Conservation (phyloP, 2,888 invertebrate species). For the Phania funesta region DNA sequence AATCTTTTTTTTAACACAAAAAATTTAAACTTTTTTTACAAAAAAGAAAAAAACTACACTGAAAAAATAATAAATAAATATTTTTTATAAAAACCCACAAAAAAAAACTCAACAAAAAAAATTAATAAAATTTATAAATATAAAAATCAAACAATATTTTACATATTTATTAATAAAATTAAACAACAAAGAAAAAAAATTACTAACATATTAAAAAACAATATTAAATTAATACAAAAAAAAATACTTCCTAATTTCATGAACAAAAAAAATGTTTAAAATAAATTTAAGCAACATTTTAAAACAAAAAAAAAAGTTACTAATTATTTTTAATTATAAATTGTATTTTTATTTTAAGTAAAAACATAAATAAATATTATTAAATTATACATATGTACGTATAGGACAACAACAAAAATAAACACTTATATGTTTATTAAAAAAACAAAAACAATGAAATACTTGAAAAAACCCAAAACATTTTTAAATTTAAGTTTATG, state of each 20-base stretch:
- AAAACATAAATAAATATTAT: slow-evolving; percentile 39
- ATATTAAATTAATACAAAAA: slow-evolving; percentile 16
- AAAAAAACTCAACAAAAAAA: slow-evolving; percentile 35
- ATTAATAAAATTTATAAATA: slow-evolving; percentile 23
- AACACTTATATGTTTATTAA: slow-evolving; percentile 72
- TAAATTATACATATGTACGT: slow-evolving; percentile 67
- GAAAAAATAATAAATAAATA: slow-evolving; percentile 31
- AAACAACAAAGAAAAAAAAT: slow-evolving; percentile 59
- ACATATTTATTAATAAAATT: slow-evolving; percentile 62
- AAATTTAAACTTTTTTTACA: slow-evolving; percentile 63
- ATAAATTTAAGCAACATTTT: slow-evolving; percentile 25
- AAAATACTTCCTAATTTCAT: slow-evolving; percentile 58
- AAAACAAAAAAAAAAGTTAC: slow-evolving; percentile 43
- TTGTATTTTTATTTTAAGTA: slow-evolving; percentile 43
- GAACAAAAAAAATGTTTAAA: slow-evolving; percentile 33
- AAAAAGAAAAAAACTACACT: slow-evolving; percentile 43
- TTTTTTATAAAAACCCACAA: slow-evolving; percentile 58
- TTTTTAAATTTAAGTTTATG: slow-evolving; percentile 48
- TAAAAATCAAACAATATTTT: slow-evolving; percentile 55
- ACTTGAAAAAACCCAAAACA: slow-evolving; percentile 41
- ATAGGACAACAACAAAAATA: slow-evolving; percentile 70
- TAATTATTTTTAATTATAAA: slow-evolving; percentile 44
- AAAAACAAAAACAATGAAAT: slow-evolving; percentile 61
- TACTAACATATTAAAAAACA: slow-evolving; percentile 55
- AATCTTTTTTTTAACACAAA: slow-evolving; percentile 56